Evolutionary conservation across 2,797 vertebrate species (phyloP).

Genomic region (Saxicola maurus): DNA sequence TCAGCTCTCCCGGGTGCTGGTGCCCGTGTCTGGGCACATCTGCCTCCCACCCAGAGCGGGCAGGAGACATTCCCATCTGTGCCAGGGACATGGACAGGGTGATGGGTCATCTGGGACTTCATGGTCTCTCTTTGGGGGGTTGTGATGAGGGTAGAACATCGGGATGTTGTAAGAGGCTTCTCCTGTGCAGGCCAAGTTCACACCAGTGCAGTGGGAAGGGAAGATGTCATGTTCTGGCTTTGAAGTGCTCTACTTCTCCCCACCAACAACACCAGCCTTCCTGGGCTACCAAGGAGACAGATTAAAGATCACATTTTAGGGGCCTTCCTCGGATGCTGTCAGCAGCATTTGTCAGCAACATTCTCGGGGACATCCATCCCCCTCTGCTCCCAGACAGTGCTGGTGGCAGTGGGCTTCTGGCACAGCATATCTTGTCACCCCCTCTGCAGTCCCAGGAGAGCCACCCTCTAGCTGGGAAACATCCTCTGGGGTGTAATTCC

Average conservation of each 20-base stretch:
- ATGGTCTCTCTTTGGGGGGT: background rate
- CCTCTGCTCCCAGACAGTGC: background rate
- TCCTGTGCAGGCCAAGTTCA: background rate
- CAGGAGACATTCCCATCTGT: rapidly evolving
- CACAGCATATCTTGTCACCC: background rate
- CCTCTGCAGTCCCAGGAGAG: background rate
- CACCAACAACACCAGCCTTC: background rate
- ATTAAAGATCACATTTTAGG: background rate
- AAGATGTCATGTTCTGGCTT: background rate
- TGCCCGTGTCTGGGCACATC: background rate
- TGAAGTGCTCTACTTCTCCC: background rate
- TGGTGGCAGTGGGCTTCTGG: background rate
- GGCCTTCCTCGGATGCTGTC: background rate
- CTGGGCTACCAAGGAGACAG: rapidly evolving
- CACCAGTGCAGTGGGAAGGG: rapidly evolving
- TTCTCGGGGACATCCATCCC: rapidly evolving
- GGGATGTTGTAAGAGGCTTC: background rate
- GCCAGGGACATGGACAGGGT: rapidly evolving
- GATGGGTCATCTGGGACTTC: background rate
- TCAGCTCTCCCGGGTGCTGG: rapidly evolving
- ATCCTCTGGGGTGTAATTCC: background rate
- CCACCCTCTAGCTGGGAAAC: rapidly evolving
- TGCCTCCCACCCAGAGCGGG: background rate
- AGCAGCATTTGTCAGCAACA: background rate
- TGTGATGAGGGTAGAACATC: background rate